These are phyloP conservation scores for Tetramorium simillimum DNA, from an alignment of 1,140 invertebrate genomes.

Conservation along the genomic window DNA sequence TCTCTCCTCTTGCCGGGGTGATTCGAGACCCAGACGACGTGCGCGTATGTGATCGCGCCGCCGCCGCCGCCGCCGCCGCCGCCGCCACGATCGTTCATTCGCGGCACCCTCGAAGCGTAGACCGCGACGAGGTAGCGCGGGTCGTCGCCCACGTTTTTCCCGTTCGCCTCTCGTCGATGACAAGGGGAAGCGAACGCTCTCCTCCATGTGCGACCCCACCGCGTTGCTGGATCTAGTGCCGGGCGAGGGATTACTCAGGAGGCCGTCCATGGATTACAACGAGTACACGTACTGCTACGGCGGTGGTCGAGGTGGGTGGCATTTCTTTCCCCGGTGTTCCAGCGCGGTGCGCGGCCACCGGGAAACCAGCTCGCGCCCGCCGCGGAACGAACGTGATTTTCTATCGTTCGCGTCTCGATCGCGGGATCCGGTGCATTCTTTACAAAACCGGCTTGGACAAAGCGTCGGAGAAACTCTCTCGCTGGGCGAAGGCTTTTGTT, in stretches of 20 bases:
- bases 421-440: neutral
- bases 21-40: constrained; percentile 26
- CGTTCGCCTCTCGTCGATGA: constrained; percentile 62
- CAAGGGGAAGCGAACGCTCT: constrained; percentile 7
- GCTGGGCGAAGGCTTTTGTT: neutral
- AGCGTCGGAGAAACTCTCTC: neutral
- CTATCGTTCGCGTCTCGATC: constrained; percentile 14
- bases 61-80: neutral
- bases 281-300: constrained; percentile 85
- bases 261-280: constrained; percentile 85
- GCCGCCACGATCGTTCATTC: neutral
- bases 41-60: constrained; percentile 1
- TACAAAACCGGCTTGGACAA: neutral
- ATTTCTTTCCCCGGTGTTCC: constrained; percentile 56
- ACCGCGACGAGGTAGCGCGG: neutral
- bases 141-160: neutral
- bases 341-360: neutral
- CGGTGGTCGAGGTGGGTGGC: constrained; percentile 83
- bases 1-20: neutral
- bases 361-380: constrained; percentile 62
- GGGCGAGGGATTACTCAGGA: constrained; percentile 83
- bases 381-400: constrained; percentile 63
- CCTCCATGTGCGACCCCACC: constrained; percentile 79
- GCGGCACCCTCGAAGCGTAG: neutral
- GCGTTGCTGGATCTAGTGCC: constrained; percentile 82